Evolutionary conservation across 2,797 vertebrate genomes (phyloP).

Genomic region (Melanotaenia boesemani): DNA sequence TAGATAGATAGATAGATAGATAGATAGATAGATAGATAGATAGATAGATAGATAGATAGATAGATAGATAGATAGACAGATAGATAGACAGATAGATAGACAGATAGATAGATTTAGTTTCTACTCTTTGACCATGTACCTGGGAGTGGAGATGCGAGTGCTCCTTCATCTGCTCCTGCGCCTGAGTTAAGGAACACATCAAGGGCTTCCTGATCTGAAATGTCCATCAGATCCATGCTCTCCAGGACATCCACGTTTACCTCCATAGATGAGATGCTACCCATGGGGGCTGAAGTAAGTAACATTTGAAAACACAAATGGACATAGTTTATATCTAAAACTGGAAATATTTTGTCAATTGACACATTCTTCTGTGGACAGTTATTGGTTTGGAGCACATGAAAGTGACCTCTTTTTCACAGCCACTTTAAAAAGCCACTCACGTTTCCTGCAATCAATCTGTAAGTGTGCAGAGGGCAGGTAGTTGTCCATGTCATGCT

Average conservation of each 20-base stretch:
- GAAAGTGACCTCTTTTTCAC: background rate
- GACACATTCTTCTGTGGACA: background rate
- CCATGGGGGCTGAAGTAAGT: slow-evolving; percentile 87
- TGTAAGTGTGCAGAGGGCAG: slow-evolving; percentile 89
- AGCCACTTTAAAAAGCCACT: slow-evolving; percentile 53
- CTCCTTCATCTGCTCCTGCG: slow-evolving; percentile 81
- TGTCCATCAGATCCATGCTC: slow-evolving; percentile 92
- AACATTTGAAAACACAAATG: background rate
- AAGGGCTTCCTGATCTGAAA: slow-evolving; percentile 91
- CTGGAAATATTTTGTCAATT: background rate
- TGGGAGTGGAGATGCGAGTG: slow-evolving; percentile 76
- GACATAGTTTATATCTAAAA: background rate
- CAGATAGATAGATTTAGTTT: too few species aligned
- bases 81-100: too few species aligned
- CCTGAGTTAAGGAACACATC: slow-evolving; percentile 91
- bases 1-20: too few species aligned
- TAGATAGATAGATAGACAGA: too few species aligned
- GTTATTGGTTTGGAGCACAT: background rate
- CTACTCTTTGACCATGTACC: slow-evolving; percentile 63
- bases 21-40: too few species aligned
- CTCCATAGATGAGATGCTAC: slow-evolving; percentile 95
- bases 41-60: too few species aligned
- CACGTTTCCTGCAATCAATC: slow-evolving; percentile 91
- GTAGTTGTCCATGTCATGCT: slow-evolving; percentile 91
- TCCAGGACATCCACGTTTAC: slow-evolving; percentile 93